These are phyloP conservation scores for Falco peregrinus DNA, from an alignment of 2,797 vertebrate genomes.

Conservation along the genomic window DNA sequence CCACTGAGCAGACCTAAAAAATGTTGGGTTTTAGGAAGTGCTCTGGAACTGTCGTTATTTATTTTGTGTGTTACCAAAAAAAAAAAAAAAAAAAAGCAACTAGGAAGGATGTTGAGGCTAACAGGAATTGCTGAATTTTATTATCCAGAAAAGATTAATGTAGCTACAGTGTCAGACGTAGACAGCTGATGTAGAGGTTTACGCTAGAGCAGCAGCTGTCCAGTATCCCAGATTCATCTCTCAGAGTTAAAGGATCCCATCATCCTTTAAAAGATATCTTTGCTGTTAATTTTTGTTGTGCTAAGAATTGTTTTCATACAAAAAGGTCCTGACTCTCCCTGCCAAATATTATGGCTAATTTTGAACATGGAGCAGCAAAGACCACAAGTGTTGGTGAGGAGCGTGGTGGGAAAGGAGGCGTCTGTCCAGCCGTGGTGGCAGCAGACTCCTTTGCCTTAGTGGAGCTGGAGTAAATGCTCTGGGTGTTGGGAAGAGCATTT, in stretches of 20 bases:
- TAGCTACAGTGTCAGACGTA: background rate
- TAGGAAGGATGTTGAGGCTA: background rate
- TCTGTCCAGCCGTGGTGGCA: background rate
- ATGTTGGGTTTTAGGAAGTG: background rate
- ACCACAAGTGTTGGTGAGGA: background rate
- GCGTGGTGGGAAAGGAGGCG: fast-evolving
- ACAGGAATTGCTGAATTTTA: background rate
- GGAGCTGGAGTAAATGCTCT: background rate
- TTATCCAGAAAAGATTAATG: background rate
- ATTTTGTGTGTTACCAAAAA: background rate
- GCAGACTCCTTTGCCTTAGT: background rate
- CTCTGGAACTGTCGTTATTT: background rate
- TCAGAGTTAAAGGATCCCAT: background rate
- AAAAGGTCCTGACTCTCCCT: background rate
- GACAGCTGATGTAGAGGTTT: background rate
- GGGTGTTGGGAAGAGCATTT: background rate
- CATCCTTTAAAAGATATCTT: background rate
- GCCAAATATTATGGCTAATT: background rate
- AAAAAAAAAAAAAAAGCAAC: background rate
- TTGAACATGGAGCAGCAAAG: background rate
- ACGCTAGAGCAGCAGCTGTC: background rate
- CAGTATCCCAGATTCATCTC: background rate
- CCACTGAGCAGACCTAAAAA: background rate
- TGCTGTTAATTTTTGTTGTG: background rate
- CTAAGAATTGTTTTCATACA: background rate